Percentiles rank a stretch among this genome's conserved stretches.
Conservation (phyloP, 53 echinoderm and acorn worm genomes). For the Stichopus horrens region DNA sequence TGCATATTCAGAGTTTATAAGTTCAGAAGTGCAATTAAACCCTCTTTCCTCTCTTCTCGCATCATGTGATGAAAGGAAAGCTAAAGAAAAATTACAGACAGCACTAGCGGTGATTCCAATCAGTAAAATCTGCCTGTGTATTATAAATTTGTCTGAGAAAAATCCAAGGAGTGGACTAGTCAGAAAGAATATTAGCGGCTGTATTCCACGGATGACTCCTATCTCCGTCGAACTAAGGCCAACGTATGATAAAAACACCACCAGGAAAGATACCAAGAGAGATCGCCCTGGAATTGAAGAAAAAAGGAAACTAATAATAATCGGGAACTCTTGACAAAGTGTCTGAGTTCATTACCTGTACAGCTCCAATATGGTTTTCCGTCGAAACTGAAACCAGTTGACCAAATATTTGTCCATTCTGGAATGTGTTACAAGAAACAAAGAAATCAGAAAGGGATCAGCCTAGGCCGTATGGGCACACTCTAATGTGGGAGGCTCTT, state of each 20-base stretch:
- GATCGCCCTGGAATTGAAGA: neutral
- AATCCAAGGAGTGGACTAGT: conserved; percentile 1
- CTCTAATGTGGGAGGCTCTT: too few species aligned
- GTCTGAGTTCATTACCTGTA: too few species aligned
- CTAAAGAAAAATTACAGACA: neutral
- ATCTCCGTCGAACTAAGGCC: conserved; percentile 19
- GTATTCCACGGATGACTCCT: conserved; percentile 15
- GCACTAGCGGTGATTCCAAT: neutral
- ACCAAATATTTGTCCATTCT: too few species aligned
- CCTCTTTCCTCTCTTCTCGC: neutral
- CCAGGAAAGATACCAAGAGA: neutral
- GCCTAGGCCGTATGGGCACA: too few species aligned
- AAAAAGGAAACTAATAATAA: too few species aligned
- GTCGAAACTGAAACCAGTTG: too few species aligned
- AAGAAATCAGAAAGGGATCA: too few species aligned
- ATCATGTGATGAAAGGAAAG: neutral
- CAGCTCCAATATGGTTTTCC: too few species aligned
- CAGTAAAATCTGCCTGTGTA: neutral
- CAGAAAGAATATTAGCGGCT: neutral
- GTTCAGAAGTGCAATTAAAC: neutral
- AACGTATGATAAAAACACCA: neutral
- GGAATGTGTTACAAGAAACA: too few species aligned
- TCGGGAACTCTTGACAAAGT: too few species aligned
- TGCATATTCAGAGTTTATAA: neutral
- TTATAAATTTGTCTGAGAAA: neutral